Conservation (phyloP, 2,113 vertebrate genomes). For the Progne subis region DNA sequence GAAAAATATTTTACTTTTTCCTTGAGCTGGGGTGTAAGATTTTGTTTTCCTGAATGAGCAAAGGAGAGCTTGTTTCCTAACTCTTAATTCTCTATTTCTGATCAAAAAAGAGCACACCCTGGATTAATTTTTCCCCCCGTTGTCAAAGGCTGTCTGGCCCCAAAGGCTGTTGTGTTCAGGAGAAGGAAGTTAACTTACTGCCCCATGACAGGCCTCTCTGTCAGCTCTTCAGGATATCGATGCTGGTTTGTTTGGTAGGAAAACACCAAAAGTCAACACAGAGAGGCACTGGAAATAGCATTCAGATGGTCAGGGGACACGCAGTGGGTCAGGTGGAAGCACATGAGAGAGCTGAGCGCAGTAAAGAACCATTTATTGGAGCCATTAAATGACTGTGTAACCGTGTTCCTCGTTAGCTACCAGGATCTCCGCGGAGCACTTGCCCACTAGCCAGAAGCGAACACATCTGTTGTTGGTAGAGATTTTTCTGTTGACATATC, state of each 20-base stretch:
- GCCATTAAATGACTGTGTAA: background rate
- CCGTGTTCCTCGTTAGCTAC: background rate
- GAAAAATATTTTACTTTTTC: background rate
- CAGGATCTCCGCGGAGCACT: background rate
- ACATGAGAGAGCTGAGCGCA: background rate
- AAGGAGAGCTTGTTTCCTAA: background rate
- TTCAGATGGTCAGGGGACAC: background rate
- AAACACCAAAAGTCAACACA: conserved; percentile 27
- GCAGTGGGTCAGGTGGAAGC: background rate
- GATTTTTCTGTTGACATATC: background rate
- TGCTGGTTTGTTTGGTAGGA: conserved; percentile 7
- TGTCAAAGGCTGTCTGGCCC: background rate
- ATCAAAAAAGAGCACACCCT: background rate
- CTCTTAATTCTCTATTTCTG: background rate
- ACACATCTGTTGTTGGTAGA: background rate
- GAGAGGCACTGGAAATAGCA: background rate
- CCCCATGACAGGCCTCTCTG: background rate
- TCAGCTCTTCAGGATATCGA: background rate
- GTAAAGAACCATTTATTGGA: background rate
- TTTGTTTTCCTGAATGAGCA: background rate
- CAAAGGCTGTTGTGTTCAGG: background rate
- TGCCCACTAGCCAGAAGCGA: background rate
- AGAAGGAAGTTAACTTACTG: background rate
- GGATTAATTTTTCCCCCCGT: background rate
- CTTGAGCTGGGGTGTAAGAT: background rate